A percentile compares a stretch with the other conserved stretches of the same genome.
These are phyloP conservation scores for Notarius quadriscutis DNA, from an alignment of 2,113 vertebrate species.

Conservation along the genomic window DNA sequence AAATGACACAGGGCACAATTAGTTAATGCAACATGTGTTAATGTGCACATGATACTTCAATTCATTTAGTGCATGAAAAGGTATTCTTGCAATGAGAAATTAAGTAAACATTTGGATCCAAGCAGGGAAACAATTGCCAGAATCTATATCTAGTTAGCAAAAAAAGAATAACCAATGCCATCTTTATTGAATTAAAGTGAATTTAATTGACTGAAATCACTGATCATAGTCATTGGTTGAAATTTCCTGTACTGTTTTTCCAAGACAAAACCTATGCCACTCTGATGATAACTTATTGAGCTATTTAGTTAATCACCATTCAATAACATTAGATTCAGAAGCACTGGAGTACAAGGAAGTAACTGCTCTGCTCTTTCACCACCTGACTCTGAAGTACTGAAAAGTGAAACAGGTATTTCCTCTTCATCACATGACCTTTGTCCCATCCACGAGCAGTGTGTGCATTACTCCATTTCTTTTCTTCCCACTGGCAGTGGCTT, in stretches of 20 bases:
- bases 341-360: background rate
- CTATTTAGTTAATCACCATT: background rate
- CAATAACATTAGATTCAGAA: background rate
- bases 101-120: background rate
- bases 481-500: slow-evolving; percentile 82
- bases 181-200: background rate
- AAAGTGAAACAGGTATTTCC: background rate
- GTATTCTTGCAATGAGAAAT: background rate
- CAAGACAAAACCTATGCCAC: too few species aligned
- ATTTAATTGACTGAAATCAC: background rate
- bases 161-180: background rate
- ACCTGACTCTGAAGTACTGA: background rate
- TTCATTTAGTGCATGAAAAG: background rate
- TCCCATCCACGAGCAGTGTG: slow-evolving; percentile 82
- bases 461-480: slow-evolving; percentile 84
- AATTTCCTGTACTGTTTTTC: too few species aligned
- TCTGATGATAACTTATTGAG: too few species aligned
- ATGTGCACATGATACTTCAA: background rate
- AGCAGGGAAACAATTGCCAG: background rate
- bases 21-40: background rate
- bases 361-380: background rate
- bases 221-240: background rate
- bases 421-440: slow-evolving; percentile 72
- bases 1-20: background rate
- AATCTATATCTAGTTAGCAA: background rate